These are phyloP conservation scores for Aphelocoma coerulescens DNA, from an alignment of 2,113 vertebrate species.

Conservation along the genomic window DNA sequence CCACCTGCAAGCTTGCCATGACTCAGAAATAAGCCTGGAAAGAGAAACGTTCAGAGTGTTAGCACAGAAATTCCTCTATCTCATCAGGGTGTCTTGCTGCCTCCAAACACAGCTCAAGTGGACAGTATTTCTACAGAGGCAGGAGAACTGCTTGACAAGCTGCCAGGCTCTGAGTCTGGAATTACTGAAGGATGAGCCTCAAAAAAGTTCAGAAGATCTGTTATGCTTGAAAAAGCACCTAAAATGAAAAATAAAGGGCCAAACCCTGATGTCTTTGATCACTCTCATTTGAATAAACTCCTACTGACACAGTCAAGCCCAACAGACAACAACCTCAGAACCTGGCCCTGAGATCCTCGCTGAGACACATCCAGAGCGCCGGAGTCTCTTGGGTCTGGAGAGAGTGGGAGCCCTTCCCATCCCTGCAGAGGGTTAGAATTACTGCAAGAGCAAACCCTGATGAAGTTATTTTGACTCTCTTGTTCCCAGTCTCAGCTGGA, in stretches of 20 bases:
- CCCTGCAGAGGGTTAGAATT: neutral
- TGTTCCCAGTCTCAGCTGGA: neutral
- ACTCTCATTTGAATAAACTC: constrained; percentile 51
- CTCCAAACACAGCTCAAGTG: constrained; percentile 48
- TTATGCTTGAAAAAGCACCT: constrained; percentile 59
- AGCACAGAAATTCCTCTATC: constrained; percentile 58
- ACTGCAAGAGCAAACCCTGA: neutral
- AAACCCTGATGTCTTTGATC: constrained; percentile 42
- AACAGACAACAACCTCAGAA: constrained; percentile 23
- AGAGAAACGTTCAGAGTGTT: constrained; percentile 19
- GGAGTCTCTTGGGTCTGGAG: neutral
- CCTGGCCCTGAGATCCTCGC: neutral
- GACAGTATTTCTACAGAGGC: constrained; percentile 42
- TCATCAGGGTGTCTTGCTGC: constrained; percentile 41
- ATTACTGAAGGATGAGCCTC: constrained; percentile 53
- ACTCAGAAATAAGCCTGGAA: constrained; percentile 23
- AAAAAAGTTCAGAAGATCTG: constrained; percentile 48
- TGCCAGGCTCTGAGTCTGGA: constrained; percentile 26
- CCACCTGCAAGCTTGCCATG: constrained; percentile 24
- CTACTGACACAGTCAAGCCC: constrained; percentile 14
- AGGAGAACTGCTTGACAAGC: constrained; percentile 45
- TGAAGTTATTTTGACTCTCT: neutral
- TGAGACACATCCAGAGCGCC: neutral
- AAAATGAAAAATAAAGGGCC: constrained; percentile 53
- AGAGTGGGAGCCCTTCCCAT: neutral